Base-by-base conservation (phyloP, 2,888 invertebrate genomes). In the Tenthredo distinguenda region DNA sequence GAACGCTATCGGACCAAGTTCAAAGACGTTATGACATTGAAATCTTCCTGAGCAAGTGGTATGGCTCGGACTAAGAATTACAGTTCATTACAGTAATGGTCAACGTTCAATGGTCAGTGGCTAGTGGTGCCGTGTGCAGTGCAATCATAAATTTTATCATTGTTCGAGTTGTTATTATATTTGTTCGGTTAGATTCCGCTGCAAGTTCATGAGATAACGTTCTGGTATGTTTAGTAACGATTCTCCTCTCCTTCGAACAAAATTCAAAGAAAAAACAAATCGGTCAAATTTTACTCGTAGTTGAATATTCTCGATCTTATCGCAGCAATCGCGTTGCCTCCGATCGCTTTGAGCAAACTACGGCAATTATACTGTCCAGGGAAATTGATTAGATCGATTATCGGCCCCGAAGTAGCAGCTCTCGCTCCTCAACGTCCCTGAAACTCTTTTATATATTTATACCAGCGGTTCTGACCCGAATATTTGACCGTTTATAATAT, bases 391-490 rank as follows among this genome's bases (percentile, higher is more conserved):
- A 10, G 26, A 21, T 62, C 10, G 62, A 62, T 62, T 68, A 68
- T 34, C 18, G 34, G 68, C 6, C 12, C 10, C 68, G 68, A 3
- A 68, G 18, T 34, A 68, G 1, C 7, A 50, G 2, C 18, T 50
- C 18, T 3, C 12, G 10, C 26, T 2, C 2, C 6, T 31, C 10
- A 9, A 40, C 21, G 72, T 43, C 43, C 43, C 43, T 40, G 72
- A 74, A 74, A 40, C 72, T 43, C 12, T 37, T 40, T 21, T 62
- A 26, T 10, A n/a, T 37, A 71, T 37, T 71, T 34, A 71, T 71
- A 18, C 34, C 34, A 71, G 6, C 71, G 6, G 31, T n/a, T 43
- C 72, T 74, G 72, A 72, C 72, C 72, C 72, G 72, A 72, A 72
- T 72, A 43, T 72, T 72, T 72, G 9, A 68, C 65, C 26, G 31